A percentile compares a stretch with the other conserved stretches of the same genome.
Evolutionary conservation across 2,888 invertebrate species (phyloP).

Genomic region (Cerastis leucographa): DNA sequence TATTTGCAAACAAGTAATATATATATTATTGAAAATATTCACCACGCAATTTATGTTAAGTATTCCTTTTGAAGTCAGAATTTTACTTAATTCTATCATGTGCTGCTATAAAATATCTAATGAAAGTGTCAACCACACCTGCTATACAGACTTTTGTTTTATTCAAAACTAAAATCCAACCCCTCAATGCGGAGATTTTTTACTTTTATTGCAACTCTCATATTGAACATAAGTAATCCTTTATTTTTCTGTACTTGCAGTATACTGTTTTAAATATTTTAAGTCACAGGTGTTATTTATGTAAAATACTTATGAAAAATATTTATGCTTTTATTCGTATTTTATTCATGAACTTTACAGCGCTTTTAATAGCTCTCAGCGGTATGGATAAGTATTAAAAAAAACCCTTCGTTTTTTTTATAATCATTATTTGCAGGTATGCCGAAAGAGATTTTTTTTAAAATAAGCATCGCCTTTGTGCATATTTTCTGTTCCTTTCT

Average conservation of each 20-base stretch:
- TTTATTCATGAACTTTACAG: conserved; percentile 19
- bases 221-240: conserved; percentile 6
- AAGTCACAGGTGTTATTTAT: conserved; percentile 20
- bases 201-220: background rate
- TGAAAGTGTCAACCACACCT: conserved; percentile 26
- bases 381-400: background rate
- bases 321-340: background rate
- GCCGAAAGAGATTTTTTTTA: too few relatives aligned
- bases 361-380: conserved; percentile 14
- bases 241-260: conserved; percentile 8
- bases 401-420: background rate
- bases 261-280: conserved; percentile 23
- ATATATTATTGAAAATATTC: background rate
- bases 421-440: too few relatives aligned
- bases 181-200: background rate
- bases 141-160: background rate
- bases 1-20: background rate
- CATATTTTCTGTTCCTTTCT: too few relatives aligned
- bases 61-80: background rate
- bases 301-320: conserved; percentile 2
- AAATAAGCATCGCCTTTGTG: too few relatives aligned
- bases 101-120: background rate
- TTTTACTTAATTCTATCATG: background rate
- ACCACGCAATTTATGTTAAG: background rate
- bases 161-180: conserved; percentile 6